Conservation (phyloP, 2,888 invertebrate genomes). For the Eugnorisma glareosa region DNA sequence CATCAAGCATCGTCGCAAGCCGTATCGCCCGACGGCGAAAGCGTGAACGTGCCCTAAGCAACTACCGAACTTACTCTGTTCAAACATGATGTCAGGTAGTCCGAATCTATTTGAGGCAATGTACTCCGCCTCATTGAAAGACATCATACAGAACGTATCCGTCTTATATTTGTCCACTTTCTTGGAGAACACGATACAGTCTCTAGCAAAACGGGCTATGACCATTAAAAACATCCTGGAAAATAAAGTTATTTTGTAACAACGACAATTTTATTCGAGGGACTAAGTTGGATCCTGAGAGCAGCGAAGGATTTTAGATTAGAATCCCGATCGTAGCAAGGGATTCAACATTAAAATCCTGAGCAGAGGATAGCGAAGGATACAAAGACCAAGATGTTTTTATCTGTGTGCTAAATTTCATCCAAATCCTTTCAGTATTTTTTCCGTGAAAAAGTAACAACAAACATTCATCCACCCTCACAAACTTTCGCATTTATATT, state of each 20-base stretch:
- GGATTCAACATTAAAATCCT: not conserved
- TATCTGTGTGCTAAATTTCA: too few species aligned
- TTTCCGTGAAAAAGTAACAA: too few species aligned
- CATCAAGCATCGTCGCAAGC: not conserved
- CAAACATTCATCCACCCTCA: too few species aligned
- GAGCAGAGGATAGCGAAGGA: too few species aligned
- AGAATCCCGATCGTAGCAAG: not conserved
- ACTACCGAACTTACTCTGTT: slow-evolving; percentile 73
- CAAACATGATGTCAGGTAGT: slow-evolving; percentile 74
- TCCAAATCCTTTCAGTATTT: too few species aligned
- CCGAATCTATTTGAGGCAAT: slow-evolving; percentile 68
- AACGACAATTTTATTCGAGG: not conserved
- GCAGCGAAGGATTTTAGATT: too few species aligned
- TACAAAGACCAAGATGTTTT: too few species aligned
- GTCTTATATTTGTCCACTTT: slow-evolving; percentile 64
- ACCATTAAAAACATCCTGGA: slow-evolving; percentile 69
- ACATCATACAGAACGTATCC: slow-evolving; percentile 65
- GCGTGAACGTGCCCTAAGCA: not conserved
- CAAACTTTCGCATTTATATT: too few species aligned
- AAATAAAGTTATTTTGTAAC: slow-evolving; percentile 1
- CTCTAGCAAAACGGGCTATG: slow-evolving; percentile 64
- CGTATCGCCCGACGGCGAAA: not conserved
- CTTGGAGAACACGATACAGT: slow-evolving; percentile 71
- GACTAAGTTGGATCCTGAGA: not conserved
- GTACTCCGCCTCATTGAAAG: slow-evolving; percentile 72